These are phyloP conservation scores for Nebria ingens DNA, from an alignment of 1,140 invertebrate species.

Conservation along the genomic window DNA sequence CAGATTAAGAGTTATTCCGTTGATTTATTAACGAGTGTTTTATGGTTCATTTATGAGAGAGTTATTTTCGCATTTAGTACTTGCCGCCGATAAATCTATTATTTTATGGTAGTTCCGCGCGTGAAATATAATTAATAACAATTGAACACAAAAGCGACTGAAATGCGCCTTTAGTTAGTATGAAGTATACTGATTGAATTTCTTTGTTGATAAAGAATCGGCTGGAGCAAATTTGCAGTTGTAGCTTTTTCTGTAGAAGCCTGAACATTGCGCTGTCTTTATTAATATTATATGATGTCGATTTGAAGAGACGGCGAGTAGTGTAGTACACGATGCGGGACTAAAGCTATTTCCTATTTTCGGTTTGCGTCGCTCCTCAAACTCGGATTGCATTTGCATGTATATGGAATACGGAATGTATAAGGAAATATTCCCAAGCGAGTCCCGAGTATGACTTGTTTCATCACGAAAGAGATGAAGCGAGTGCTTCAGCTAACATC, in stretches of 20 bases:
- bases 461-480: not conserved
- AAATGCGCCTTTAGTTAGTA: too few relatives aligned
- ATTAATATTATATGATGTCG: constrained; percentile 9
- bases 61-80: not conserved
- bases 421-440: constrained; percentile 7
- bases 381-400: constrained; percentile 17
- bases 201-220: too few relatives aligned
- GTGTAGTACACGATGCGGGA: too few relatives aligned
- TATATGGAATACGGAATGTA: constrained; percentile 16
- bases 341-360: constrained; percentile 8
- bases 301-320: not conserved
- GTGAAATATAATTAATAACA: too few relatives aligned
- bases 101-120: not conserved
- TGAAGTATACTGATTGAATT: too few relatives aligned
- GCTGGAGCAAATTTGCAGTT: too few relatives aligned
- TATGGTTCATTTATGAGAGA: not conserved
- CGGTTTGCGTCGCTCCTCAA: not conserved
- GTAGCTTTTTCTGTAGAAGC: too few relatives aligned
- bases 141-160: too few relatives aligned
- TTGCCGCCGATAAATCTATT: not conserved
- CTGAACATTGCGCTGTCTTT: constrained; percentile 3
- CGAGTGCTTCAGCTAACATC: too few relatives aligned
- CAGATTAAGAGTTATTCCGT: not conserved
- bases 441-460: not conserved
- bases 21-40: not conserved